Percentiles rank a stretch among this genome's conserved stretches.
phyloP scores from a whole-genome alignment of 2,797 vertebrate genomes.

The Pseudochirops corinnae region DNA sequence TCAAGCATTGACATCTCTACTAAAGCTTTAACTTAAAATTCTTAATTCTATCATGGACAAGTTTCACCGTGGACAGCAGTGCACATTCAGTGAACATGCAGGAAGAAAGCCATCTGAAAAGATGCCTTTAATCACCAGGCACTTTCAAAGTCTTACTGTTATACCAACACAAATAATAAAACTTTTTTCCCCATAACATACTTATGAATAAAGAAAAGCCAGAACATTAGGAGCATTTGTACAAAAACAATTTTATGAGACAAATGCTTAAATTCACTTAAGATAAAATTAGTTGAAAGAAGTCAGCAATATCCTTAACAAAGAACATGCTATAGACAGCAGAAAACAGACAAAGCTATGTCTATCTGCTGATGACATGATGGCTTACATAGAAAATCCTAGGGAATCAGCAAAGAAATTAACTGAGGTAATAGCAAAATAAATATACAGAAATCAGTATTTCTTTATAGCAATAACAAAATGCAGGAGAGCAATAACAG shows the following conservation, averaged over 20 bases:
- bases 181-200: background rate
- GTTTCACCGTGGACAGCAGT: slow-evolving; percentile 36
- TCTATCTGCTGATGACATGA: background rate
- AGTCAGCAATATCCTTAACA: background rate
- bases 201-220: slow-evolving; percentile 30
- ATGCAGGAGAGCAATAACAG: background rate
- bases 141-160: background rate
- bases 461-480: background rate
- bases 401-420: background rate
- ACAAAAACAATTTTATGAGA: slow-evolving; percentile 8
- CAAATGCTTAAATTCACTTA: background rate
- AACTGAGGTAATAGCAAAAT: background rate
- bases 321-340: background rate
- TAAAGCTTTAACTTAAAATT: background rate
- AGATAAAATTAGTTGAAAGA: background rate
- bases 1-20: background rate
- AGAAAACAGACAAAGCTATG: background rate
- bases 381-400: background rate
- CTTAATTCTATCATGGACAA: slow-evolving; percentile 48
- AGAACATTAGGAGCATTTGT: slow-evolving; percentile 44
- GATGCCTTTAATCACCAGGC: background rate
- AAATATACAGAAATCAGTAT: background rate
- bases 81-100: background rate
- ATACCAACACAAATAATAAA: background rate
- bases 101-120: slow-evolving; percentile 42